Base-by-base conservation (phyloP, 1,140 invertebrate species). In the Lepidurus packardi region DNA sequence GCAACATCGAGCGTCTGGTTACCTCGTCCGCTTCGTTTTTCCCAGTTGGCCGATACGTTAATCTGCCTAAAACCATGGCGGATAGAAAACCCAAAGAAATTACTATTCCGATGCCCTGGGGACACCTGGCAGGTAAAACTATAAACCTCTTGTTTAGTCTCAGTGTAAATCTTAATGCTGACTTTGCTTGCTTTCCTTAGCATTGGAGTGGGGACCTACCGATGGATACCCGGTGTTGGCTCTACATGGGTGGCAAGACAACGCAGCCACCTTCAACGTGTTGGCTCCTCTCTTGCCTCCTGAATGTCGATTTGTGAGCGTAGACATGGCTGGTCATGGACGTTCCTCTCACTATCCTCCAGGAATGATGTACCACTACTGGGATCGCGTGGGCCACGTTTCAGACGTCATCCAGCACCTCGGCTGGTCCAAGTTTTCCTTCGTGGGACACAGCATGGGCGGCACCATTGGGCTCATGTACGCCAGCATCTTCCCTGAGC, bases 231-330 rank as follows among this genome's bases (percentile, higher is more conserved):
- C 85, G 1, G 85, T 92, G 5, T 85, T 96, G 45, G 92, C 91
- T 10, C 87, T 95, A 34, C 94, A 96, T 83, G 94, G 94, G 73
- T 95, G 94, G 90, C 91, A 94, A 85, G 94, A 96, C 84, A 96
- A 96, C 84, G 90, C 91, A 74, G 93, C 93, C n/a, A 92, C 90
- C 41, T 96, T 94, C 87, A 93, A 96, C 85, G 88, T 86, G 74
- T 86, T 96, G 47, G 90, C 92, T 44, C 91, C 93, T 13, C 84
- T 92, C 13, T 84, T 96, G 41, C 88, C 90, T 8, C 79, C 85
- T 5, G 84, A 91, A 80, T 89, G 87, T 81, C 90, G 89, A 80
- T 90, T 90, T 79, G 87, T 92, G 7, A 87, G 87, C 81, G 84
- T 92, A 43, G 91, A 92, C 83, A 84, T 92, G 79, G 91, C 82